These are phyloP conservation scores for Lymantria dispar DNA, from an alignment of 2,888 invertebrate genomes.

Conservation along the genomic window DNA sequence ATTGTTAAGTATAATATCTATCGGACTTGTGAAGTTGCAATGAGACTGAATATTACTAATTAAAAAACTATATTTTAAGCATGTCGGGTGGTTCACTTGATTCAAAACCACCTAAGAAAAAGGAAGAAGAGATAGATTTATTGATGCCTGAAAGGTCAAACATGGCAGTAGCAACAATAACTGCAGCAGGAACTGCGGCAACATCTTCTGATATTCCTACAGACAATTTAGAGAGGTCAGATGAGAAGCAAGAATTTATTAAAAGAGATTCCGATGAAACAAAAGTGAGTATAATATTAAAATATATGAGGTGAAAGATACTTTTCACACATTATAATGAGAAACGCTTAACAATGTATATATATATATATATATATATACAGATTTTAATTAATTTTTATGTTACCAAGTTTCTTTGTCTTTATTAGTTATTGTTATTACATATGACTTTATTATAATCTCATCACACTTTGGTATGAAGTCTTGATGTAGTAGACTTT, in stretches of 20 bases:
- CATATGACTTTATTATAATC: too few relatives aligned
- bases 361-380: too few relatives aligned
- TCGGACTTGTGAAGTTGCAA: conserved; percentile 7
- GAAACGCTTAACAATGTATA: too few relatives aligned
- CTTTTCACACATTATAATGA: too few relatives aligned
- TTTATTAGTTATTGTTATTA: too few relatives aligned
- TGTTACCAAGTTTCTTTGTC: too few relatives aligned
- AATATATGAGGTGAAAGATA: too few relatives aligned
- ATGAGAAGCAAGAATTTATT: conserved; percentile 55
- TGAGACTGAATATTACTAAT: conserved; percentile 17
- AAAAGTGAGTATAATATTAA: conserved; percentile 42
- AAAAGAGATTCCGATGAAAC: conserved; percentile 47
- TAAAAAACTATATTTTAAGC: conserved; percentile 42
- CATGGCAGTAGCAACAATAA: conserved; percentile 34
- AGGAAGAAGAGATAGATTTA: conserved; percentile 58
- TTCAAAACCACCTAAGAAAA: conserved; percentile 56
- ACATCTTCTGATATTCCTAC: conserved; percentile 35
- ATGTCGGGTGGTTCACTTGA: conserved; percentile 70
- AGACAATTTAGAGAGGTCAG: conserved; percentile 34
- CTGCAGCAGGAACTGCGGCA: conserved; percentile 34
- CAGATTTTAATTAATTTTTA: too few relatives aligned
- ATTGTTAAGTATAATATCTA: too few relatives aligned
- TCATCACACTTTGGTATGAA: too few relatives aligned
- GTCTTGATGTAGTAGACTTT: too few relatives aligned
- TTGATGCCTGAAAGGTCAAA: conserved; percentile 48